These are phyloP conservation scores for Hippocampus guttulatus DNA, from an alignment of 2,113 vertebrate genomes.

Conservation along the genomic window DNA sequence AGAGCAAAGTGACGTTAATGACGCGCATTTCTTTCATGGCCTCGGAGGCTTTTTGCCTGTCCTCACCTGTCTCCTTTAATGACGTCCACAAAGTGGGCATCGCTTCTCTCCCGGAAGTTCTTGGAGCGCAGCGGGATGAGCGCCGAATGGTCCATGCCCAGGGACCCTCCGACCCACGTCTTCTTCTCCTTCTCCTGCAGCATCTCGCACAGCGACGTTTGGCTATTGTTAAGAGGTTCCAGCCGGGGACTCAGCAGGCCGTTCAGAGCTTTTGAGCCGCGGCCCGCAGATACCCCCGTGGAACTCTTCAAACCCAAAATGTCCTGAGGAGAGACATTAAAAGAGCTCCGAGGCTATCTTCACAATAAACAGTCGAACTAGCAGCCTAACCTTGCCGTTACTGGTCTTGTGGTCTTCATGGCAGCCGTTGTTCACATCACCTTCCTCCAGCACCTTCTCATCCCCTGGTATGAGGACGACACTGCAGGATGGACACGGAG, in stretches of 20 bases:
- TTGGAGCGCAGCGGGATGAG: constrained; percentile 92
- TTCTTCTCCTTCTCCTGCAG: constrained; percentile 86
- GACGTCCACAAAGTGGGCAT: constrained; percentile 96
- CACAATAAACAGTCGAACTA: neutral
- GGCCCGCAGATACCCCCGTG: constrained; percentile 67
- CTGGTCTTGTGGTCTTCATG: constrained; percentile 80
- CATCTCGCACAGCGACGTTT: constrained; percentile 91
- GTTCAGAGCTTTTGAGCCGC: constrained; percentile 81
- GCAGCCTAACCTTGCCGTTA: constrained; percentile 68
- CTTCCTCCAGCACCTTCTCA: constrained; percentile 73
- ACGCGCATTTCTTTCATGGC: neutral
- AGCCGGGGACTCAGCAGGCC: constrained; percentile 85
- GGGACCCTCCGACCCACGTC: constrained; percentile 67
- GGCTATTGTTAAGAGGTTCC: constrained; percentile 87
- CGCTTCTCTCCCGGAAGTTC: constrained; percentile 92
- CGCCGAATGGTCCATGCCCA: constrained; percentile 84
- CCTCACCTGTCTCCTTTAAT: constrained; percentile 96
- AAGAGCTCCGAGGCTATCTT: neutral
- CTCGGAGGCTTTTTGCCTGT: neutral
- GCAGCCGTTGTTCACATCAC: constrained; percentile 77
- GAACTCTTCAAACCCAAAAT: constrained; percentile 60
- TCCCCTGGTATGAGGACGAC: constrained; percentile 70
- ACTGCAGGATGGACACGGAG: constrained; percentile 78
- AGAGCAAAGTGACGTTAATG: neutral
- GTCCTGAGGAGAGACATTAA: constrained; percentile 57